Evolutionary conservation across 2,797 vertebrate genomes (phyloP).

Genomic region (Sebastes reedi): DNA sequence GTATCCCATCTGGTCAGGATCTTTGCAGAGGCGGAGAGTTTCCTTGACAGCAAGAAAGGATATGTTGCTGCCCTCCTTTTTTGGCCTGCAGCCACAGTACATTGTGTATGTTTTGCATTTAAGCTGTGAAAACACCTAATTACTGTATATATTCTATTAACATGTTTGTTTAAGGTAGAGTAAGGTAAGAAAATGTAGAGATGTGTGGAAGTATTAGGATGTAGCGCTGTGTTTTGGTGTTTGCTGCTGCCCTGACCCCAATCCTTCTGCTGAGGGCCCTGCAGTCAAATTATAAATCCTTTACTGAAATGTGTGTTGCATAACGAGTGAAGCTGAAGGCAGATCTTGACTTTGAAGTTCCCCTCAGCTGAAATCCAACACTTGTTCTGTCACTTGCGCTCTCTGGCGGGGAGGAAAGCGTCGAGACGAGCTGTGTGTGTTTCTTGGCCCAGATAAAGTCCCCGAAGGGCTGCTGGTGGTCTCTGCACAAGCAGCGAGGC

Average conservation of each 20-base stretch:
- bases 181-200: not conserved
- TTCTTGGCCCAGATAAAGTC: not conserved
- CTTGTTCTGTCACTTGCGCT: slow-evolving; percentile 35
- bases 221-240: slow-evolving; percentile 18
- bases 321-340: slow-evolving; percentile 51
- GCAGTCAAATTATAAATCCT: slow-evolving; percentile 56
- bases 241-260: slow-evolving; percentile 56
- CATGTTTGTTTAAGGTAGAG: not conserved
- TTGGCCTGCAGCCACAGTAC: not conserved
- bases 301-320: slow-evolving; percentile 47
- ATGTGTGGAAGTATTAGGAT: not conserved
- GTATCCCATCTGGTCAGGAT: slow-evolving; percentile 21
- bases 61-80: not conserved
- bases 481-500: not conserved
- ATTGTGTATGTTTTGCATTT: not conserved
- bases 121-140: not conserved
- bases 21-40: not conserved
- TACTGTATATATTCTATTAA: not conserved
- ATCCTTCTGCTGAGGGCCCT: slow-evolving; percentile 56
- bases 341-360: slow-evolving; percentile 66
- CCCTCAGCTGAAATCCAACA: slow-evolving; percentile 29
- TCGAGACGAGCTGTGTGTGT: not conserved
- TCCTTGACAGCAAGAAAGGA: not conserved
- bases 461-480: not conserved
- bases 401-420: slow-evolving; percentile 9